These are phyloP conservation scores for Ephestia elutella DNA, from an alignment of 1,140 invertebrate genomes.

Conservation along the genomic window DNA sequence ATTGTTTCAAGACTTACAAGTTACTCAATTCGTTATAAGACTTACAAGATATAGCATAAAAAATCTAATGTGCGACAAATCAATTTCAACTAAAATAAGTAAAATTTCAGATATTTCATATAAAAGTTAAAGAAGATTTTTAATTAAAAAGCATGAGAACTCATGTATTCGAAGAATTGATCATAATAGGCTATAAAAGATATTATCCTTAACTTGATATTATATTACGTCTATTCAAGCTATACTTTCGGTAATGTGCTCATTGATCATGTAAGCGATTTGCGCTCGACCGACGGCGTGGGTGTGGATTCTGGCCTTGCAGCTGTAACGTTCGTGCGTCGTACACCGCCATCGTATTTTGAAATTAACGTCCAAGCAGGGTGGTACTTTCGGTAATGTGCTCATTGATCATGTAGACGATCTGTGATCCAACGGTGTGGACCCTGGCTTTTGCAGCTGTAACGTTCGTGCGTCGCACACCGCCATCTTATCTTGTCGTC, in stretches of 20 bases:
- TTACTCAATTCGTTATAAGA: too few relatives aligned
- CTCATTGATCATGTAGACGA: constrained; percentile 18
- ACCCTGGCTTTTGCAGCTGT: constrained; percentile 23
- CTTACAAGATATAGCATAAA: too few relatives aligned
- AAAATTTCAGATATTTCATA: too few relatives aligned
- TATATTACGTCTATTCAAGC: too few relatives aligned
- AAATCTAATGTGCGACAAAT: too few relatives aligned
- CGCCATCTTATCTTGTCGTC: constrained; percentile 40
- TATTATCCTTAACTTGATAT: too few relatives aligned
- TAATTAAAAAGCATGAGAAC: too few relatives aligned
- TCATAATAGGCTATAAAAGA: too few relatives aligned
- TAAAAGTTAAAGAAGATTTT: too few relatives aligned
- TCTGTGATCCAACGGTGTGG: constrained; percentile 19
- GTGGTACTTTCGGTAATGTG: constrained; percentile 12
- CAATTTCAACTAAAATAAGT: too few relatives aligned
- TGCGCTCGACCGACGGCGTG: constrained; percentile 21
- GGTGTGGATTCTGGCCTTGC: constrained; percentile 24
- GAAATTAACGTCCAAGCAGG: neutral
- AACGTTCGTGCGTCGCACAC: constrained; percentile 19
- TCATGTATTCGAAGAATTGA: too few relatives aligned
- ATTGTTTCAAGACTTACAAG: too few relatives aligned
- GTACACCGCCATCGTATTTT: constrained; percentile 41
- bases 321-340: constrained; percentile 16
- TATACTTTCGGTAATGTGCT: constrained; percentile 14
- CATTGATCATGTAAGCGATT: constrained; percentile 17